A percentile compares a stretch with the other conserved stretches of the same genome.
Conservation (phyloP, 2,888 invertebrate genomes). For the Rhyacophila evoluta region DNA sequence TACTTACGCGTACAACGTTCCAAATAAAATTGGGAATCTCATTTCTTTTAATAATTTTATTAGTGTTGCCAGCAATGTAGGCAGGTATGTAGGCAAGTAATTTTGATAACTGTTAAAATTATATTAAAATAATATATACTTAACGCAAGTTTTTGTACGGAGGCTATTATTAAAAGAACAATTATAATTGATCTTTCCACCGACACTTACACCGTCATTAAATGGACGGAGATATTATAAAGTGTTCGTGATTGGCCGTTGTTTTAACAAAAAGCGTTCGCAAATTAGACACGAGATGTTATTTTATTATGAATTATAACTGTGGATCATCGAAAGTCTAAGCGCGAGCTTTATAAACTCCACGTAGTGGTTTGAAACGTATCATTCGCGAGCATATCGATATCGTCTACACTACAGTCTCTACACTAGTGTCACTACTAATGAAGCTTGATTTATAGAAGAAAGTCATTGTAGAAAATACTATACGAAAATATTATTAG, state of each 20-base stretch:
- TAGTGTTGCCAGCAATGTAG: no score
- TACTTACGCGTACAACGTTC: no score
- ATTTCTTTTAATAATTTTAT: no score
- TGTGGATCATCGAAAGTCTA: constrained; percentile 3
- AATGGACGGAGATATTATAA: not conserved
- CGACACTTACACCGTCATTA: not conserved
- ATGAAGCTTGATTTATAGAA: no score
- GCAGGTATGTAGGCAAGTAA: not conserved
- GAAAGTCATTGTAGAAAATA: no score
- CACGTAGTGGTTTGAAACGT: no score
- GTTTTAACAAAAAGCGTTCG: not conserved
- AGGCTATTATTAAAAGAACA: not conserved
- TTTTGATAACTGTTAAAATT: not conserved
- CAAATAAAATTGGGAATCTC: no score
- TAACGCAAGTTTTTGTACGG: not conserved
- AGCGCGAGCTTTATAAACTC: not conserved
- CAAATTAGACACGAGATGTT: not conserved
- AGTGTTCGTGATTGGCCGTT: not conserved
- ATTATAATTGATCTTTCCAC: not conserved
- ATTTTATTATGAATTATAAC: constrained; percentile 15
- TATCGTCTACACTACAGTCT: no score
- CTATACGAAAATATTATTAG: no score
- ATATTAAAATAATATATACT: not conserved
- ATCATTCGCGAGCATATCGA: no score
- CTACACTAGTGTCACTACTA: no score